Percentiles rank a stretch among this genome's conserved stretches.
These are phyloP conservation scores for Muschampia plurimacula DNA, from an alignment of 2,888 invertebrate genomes.

Conservation along the genomic window DNA sequence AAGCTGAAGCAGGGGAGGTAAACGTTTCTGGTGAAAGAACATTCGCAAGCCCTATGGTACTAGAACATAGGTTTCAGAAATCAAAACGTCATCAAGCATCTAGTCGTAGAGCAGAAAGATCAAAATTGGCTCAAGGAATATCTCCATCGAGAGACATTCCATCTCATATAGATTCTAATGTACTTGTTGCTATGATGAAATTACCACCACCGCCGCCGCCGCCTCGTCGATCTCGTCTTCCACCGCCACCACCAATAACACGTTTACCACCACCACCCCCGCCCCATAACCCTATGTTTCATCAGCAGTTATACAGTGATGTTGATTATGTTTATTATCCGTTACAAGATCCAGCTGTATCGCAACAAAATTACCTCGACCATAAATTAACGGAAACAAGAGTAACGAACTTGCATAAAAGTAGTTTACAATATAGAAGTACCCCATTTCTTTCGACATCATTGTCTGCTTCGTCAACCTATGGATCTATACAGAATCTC, in stretches of 20 bases:
- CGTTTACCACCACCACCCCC: conserved; percentile 90
- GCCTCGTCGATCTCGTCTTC: conserved; percentile 86
- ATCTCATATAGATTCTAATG: conserved; percentile 78
- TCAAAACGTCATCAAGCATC: conserved; percentile 80
- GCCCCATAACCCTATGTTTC: conserved; percentile 94
- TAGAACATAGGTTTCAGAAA: conserved; percentile 80
- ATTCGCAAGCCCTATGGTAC: conserved; percentile 80
- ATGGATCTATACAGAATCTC: conserved; percentile 93
- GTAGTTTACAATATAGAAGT: conserved; percentile 92
- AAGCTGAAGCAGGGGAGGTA: conserved; percentile 90
- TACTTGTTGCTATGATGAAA: conserved; percentile 87
- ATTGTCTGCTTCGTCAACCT: conserved; percentile 88
- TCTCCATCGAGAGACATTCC: conserved; percentile 78
- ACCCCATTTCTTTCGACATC: conserved; percentile 92
- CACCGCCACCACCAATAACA: conserved; percentile 88
- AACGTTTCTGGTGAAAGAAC: conserved; percentile 86
- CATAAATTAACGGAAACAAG: conserved; percentile 93
- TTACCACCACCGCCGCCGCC: conserved; percentile 84
- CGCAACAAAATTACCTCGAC: conserved; percentile 96
- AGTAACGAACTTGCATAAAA: conserved; percentile 87
- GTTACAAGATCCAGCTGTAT: conserved; percentile 94
- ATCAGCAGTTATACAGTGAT: conserved; percentile 95
- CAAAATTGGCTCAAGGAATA: conserved; percentile 84
- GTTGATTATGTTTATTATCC: conserved; percentile 97
- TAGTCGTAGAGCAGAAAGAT: conserved; percentile 87